Percentiles rank a stretch among this genome's conserved stretches.
Evolutionary conservation across 2,888 invertebrate genomes (phyloP).

Genomic region (Seira ritae): DNA sequence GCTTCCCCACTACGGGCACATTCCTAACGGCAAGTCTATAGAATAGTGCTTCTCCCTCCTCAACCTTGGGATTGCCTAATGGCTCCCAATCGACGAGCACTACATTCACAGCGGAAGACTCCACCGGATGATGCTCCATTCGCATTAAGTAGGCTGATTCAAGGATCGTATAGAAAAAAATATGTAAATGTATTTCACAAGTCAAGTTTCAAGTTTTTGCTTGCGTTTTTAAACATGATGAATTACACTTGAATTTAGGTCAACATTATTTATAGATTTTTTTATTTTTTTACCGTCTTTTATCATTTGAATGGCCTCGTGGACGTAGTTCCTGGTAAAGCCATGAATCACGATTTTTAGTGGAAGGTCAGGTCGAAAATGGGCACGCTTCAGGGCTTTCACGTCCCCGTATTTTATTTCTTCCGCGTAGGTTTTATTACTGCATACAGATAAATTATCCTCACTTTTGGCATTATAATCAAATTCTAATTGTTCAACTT

Average conservation of each 20-base stretch:
- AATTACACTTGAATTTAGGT: background rate
- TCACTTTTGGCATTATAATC: background rate
- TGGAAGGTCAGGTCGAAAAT: conserved; percentile 24
- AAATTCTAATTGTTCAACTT: background rate
- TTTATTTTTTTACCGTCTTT: conserved; percentile 48
- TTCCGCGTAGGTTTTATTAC: conserved; percentile 39
- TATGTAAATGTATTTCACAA: background rate
- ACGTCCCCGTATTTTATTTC: conserved; percentile 57
- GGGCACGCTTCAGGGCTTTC: conserved; percentile 37
- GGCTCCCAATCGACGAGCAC: conserved; percentile 60
- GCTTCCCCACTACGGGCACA: conserved; percentile 55
- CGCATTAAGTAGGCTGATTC: conserved; percentile 35
- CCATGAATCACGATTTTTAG: conserved; percentile 64
- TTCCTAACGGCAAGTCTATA: conserved; percentile 62
- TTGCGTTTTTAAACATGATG: background rate
- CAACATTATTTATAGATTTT: background rate
- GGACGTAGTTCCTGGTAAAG: conserved; percentile 54
- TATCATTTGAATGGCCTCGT: conserved; percentile 54
- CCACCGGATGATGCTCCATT: conserved; percentile 24
- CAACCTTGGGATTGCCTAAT: conserved; percentile 61
- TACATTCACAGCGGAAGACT: conserved; percentile 42
- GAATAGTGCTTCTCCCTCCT: no score
- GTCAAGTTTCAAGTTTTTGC: background rate
- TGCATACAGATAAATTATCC: background rate
- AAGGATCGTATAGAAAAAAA: no score